Base-by-base conservation (phyloP, 2,888 invertebrate species). In the Drosophila longiperda region DNA sequence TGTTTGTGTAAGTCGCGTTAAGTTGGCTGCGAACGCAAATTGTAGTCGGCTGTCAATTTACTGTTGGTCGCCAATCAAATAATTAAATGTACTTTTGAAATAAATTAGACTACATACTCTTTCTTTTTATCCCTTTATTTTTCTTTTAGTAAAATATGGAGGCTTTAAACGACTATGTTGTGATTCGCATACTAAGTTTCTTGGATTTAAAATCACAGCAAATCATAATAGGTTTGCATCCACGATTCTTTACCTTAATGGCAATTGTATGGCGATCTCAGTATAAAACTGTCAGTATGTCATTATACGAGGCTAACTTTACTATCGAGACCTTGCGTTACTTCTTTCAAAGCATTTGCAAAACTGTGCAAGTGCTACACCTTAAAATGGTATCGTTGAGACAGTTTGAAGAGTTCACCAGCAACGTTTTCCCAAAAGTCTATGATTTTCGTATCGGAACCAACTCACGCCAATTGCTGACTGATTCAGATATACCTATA, bases 381-480 rank as follows among this genome's bases (percentile, higher is more conserved):
- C 7, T 89, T 2, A 61, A 63, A 58, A 73, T 82, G 72, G 55
- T 68, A 50, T 49, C 55, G 2, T 36, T 32, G 17, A 29, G 38
- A 3, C 68, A 80, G 7, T 75, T 73, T 29, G 20, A 64, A 0
- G 40, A 75, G 0, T 57, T 87, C 1, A 66, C 61, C 7, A 32
- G 26, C 1, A 61, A 63, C 8, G 32, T 53, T 2, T 87, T 26
- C 55, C 83, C 87, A 0, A 60, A 72, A 8, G 69, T 79, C 0
- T 29, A 75, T 12, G 89, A 87, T 60, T 85, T 87, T 32, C 86
- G 86, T 0, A 85, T 89, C 45, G 42, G 62, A n/a, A 69, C 68
- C 12, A 0, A 36, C 7, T 42, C 63, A 5, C 45, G 38, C 8
- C 48, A 42, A 9, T 26, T 67, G 7, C 8, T 87, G 11, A 29